Evolutionary conservation across 2,888 invertebrate genomes (phyloP).

Genomic region (Perithous albicinctus): DNA sequence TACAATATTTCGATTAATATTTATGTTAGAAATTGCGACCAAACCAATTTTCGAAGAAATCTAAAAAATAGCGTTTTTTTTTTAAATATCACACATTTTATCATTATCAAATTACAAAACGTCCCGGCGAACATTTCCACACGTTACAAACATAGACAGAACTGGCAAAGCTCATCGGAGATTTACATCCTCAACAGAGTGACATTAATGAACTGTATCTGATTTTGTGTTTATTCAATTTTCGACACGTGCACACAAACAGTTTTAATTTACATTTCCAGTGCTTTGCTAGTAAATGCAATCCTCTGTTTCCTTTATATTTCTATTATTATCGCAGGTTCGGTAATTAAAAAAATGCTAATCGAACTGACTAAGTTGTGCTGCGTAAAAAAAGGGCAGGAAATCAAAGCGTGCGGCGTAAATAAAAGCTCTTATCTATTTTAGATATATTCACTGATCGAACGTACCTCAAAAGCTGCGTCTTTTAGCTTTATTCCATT

Average conservation of each 20-base stretch:
- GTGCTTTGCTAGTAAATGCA: neutral
- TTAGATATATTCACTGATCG: neutral
- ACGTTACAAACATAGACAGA: neutral
- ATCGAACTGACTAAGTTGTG: neutral
- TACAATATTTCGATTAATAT: too few relatives aligned
- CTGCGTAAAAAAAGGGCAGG: neutral
- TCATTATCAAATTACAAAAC: neutral
- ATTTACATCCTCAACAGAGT: slow-evolving; percentile 3
- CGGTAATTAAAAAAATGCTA: neutral
- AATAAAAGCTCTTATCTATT: neutral
- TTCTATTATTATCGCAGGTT: neutral
- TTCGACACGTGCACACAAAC: neutral
- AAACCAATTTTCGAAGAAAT: too few relatives aligned
- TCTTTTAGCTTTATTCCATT: neutral
- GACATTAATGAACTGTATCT: slow-evolving; percentile 7
- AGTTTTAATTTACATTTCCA: slow-evolving; percentile 3
- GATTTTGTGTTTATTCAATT: slow-evolving; percentile 10
- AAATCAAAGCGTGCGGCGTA: neutral
- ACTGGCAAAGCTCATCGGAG: slow-evolving; percentile 9
- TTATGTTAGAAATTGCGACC: too few relatives aligned
- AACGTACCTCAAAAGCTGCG: slow-evolving; percentile 6
- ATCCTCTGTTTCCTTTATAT: neutral
- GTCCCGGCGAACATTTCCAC: neutral
- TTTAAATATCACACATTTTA: too few relatives aligned
- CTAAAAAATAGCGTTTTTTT: too few relatives aligned